These are phyloP conservation scores for Australoheros scitulus DNA, from an alignment of 2,113 vertebrate genomes.

Conservation along the genomic window DNA sequence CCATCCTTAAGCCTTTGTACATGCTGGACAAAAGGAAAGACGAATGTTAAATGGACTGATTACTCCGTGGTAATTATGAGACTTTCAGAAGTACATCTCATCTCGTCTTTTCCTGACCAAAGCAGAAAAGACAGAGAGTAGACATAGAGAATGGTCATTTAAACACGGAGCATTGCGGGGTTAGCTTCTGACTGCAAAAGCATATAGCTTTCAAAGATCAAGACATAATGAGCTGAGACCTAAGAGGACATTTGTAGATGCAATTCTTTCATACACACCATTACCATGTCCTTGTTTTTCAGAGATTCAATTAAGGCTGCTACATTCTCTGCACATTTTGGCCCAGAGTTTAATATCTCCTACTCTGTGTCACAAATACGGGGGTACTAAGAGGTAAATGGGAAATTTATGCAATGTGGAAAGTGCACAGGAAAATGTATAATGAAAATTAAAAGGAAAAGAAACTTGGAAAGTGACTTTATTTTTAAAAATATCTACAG, in stretches of 20 bases:
- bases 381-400: not conserved
- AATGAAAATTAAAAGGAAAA: not conserved
- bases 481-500: not conserved
- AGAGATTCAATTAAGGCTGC: constrained; percentile 48
- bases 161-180: not conserved
- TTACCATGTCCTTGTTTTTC: constrained; percentile 46
- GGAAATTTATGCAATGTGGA: not conserved
- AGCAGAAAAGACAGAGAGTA: constrained; percentile 2
- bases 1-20: constrained; percentile 68
- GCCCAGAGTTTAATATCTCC: not conserved
- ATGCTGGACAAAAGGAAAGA: constrained; percentile 70
- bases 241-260: constrained; percentile 30
- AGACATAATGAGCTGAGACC: constrained; percentile 55
- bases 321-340: constrained; percentile 16
- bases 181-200: constrained; percentile 5
- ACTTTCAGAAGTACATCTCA: constrained; percentile 60
- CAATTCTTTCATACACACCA: constrained; percentile 14
- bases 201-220: constrained; percentile 46
- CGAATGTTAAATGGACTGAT: constrained; percentile 73
- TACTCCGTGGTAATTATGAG: constrained; percentile 70
- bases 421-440: not conserved
- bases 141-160: constrained; percentile 46
- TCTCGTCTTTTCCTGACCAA: constrained; percentile 42
- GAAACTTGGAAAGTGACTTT: not conserved
- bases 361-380: not conserved